Evolutionary conservation across 2,113 vertebrate genomes (phyloP).

Genomic region (Passer domesticus): DNA sequence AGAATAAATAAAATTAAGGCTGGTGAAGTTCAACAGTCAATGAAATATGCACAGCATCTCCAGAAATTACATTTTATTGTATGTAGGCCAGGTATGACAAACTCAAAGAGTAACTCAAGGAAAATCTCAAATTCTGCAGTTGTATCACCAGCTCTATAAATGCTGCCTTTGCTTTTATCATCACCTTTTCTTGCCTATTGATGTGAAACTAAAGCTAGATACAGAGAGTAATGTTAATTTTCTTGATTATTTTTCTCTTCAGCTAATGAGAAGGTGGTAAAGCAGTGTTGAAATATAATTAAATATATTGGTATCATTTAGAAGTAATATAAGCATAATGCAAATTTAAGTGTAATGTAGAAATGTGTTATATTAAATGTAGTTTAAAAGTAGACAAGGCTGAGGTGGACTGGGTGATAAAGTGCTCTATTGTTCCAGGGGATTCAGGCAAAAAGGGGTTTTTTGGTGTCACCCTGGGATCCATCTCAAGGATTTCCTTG

Average conservation of each 20-base stretch:
- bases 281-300: neutral
- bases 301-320: neutral
- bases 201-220: neutral
- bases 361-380: neutral
- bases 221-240: neutral
- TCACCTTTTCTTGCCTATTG: neutral
- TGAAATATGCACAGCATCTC: neutral
- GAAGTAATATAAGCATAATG: neutral
- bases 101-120: neutral
- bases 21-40: neutral
- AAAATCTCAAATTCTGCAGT: neutral
- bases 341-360: neutral
- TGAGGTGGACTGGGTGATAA: too few relatives aligned
- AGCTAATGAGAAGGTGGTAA: neutral
- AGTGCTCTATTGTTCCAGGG: accelerated
- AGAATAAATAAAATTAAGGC: neutral
- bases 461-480: neutral
- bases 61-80: neutral
- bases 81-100: neutral
- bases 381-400: neutral
- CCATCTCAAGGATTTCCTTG: neutral
- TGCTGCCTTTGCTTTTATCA: neutral
- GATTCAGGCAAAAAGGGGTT: neutral
- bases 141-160: neutral
- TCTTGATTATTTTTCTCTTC: neutral